These are phyloP conservation scores for Rhabdophis nuchalis DNA, from an alignment of 2,797 vertebrate genomes.

Conservation along the genomic window DNA sequence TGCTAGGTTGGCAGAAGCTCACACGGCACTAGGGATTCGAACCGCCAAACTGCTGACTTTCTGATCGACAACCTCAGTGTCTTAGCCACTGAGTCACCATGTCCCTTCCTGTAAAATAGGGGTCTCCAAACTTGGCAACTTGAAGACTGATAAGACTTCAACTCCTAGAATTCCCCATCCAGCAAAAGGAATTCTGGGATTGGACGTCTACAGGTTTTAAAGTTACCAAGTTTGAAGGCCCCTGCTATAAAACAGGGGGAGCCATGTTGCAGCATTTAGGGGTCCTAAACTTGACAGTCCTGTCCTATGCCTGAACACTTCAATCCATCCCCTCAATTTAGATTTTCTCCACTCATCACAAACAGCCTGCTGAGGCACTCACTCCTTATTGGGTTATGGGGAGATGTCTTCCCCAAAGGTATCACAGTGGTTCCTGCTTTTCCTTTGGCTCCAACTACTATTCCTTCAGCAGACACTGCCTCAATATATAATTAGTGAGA, in stretches of 20 bases:
- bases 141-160: neutral
- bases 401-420: neutral
- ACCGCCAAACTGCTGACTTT: no score
- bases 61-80: no score
- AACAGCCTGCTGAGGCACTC: neutral
- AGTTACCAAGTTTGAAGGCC: neutral
- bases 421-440: neutral
- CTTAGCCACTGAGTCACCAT: no score
- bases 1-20: no score
- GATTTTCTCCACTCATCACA: neutral
- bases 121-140: neutral
- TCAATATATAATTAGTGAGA: neutral
- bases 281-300: neutral
- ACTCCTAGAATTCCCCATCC: neutral
- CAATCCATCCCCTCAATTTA: neutral
- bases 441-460: neutral
- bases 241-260: neutral
- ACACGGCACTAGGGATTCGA: no score
- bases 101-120: neutral
- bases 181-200: neutral
- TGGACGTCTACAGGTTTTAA: neutral
- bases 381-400: neutral
- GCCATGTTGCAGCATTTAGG: neutral
- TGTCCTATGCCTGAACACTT: neutral
- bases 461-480: neutral